Base-by-base conservation (phyloP, 1,140 invertebrate species). In the Heterodera carotae region DNA sequence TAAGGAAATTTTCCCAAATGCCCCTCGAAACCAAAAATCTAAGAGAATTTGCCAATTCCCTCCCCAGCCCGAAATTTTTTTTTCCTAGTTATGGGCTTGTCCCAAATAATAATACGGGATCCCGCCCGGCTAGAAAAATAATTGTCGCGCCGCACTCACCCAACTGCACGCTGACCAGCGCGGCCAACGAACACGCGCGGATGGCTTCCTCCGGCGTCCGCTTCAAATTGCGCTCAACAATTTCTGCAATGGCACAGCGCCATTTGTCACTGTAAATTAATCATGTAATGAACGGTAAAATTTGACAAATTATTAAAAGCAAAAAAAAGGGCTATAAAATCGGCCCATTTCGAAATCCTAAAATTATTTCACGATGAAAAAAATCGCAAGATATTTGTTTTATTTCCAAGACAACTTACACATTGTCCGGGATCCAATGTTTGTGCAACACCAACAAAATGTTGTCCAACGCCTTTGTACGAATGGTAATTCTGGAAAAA, bases 161-260 rank as follows among this genome's bases (percentile, higher is more conserved):
- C 33, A 82, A 68, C 56, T 82, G 81, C 22, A 82, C 36, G 48
- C 68, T 67, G 18, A 82, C 43, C 18, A 84, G 36, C 15, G 79
- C 82, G 22, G 69, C 81, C 22, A 82, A 27, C 33, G 76, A 43
- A 31, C 83, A 81, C 12, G 60, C 76, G n/a, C 77, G 77, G 8
- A 72, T 25, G 18, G 78, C 69, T 29, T 82, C 81, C 10, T 82
- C 81, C 18, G 39, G 10, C 2, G 81, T 82, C n/a, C 83, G 81
- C 33, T 82, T 84, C n/a, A 82, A n/a, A 64, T 77, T 76, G n/a
- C 82, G 82, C 12, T 85, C 75, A 2, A 81, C 39, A 33, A 82
- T 80, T 48, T 82, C 81, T n/a, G 64, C 60, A 5, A 82, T 33
- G 7, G 82, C 43, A 25, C 25, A 39, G 34, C 81, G 76, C 79